Evolutionary conservation across 2,113 vertebrate species (phyloP).

Genomic region (Crotophaga sulcirostris): DNA sequence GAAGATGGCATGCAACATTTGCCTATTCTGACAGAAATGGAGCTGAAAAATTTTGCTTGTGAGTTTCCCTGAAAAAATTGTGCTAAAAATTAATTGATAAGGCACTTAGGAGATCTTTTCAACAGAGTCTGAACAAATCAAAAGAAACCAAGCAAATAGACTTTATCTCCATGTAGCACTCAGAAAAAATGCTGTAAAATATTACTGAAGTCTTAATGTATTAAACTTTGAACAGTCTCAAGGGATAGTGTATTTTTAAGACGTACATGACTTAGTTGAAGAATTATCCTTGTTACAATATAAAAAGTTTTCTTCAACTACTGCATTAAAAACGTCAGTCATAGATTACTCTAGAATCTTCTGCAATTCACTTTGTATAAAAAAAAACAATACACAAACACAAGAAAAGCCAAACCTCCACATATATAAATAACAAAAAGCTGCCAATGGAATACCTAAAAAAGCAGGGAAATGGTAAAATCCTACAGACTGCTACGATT

Average conservation of each 20-base stretch:
- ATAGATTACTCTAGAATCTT: neutral
- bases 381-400: neutral
- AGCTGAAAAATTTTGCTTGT: neutral
- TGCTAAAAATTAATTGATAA: neutral
- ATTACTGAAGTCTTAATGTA: neutral
- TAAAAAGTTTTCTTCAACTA: neutral
- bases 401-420: no score
- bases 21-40: neutral
- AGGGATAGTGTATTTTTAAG: neutral
- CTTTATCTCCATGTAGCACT: neutral
- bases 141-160: neutral
- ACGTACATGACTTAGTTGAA: neutral
- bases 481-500: neutral
- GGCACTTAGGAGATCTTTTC: neutral
- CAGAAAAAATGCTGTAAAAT: neutral
- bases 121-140: neutral
- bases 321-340: neutral
- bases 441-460: neutral
- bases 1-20: neutral
- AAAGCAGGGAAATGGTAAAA: neutral
- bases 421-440: neutral
- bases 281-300: neutral
- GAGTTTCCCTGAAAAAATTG: neutral
- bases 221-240: neutral
- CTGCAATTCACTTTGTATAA: neutral